Evolutionary conservation across 2,888 invertebrate genomes (phyloP).

Genomic region (Notodonta dromedarius): DNA sequence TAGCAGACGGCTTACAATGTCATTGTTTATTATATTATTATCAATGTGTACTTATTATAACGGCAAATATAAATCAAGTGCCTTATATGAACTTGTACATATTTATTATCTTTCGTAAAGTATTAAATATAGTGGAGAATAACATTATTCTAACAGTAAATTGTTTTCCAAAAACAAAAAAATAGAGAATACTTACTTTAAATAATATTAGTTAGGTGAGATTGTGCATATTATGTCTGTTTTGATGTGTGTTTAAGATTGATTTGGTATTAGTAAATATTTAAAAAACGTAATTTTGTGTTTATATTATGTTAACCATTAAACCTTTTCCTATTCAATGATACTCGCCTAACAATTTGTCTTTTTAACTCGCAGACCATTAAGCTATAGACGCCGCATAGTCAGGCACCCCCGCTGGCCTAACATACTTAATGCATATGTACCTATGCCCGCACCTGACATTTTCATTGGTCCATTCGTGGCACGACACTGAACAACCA

Average conservation of each 20-base stretch:
- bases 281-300: conserved; percentile 64
- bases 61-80: conserved; percentile 74
- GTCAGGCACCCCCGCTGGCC: too few relatives aligned
- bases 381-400: too few relatives aligned
- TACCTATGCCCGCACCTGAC: too few relatives aligned
- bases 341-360: background rate
- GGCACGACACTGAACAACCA: too few relatives aligned
- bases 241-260: conserved; percentile 83
- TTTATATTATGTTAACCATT: conserved; percentile 33
- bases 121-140: conserved; percentile 68
- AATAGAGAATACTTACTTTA: conserved; percentile 71
- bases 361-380: too few relatives aligned
- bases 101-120: conserved; percentile 73
- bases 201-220: conserved; percentile 77
- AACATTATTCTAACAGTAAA: conserved; percentile 68
- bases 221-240: conserved; percentile 84
- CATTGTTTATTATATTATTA: conserved; percentile 66
- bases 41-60: conserved; percentile 79
- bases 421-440: too few relatives aligned
- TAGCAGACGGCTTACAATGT: conserved; percentile 69
- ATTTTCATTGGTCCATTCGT: too few relatives aligned
- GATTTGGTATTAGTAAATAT: conserved; percentile 84
- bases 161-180: conserved; percentile 80
- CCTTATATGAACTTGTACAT: conserved; percentile 80
- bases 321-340: conserved; percentile 8